phyloP scores from a whole-genome alignment of 1,140 invertebrate genomes.

The Agraylea sexmaculata region DNA sequence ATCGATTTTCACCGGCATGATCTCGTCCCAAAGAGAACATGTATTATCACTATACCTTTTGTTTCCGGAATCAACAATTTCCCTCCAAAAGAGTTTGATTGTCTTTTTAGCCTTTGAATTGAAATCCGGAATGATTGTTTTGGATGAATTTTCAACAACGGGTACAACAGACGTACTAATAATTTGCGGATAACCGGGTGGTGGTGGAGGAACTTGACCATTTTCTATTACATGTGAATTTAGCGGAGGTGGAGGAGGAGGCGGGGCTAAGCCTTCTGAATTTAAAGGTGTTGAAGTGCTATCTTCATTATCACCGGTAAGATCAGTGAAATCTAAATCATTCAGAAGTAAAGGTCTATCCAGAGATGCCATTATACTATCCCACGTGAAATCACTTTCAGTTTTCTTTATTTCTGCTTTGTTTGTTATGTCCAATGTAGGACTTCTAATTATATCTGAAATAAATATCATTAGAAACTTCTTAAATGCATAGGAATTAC shows the following conservation, averaged over 20 bases:
- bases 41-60: constrained; percentile 45
- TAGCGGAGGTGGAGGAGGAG: constrained; percentile 54
- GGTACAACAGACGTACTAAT: neutral
- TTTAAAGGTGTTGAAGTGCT: constrained; percentile 49
- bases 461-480: constrained; percentile 21
- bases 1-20: constrained; percentile 75
- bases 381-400: constrained; percentile 92
- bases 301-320: constrained; percentile 68
- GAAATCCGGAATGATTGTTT: neutral
- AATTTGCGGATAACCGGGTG: constrained; percentile 21
- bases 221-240: constrained; percentile 28
- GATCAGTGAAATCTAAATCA: constrained; percentile 92
- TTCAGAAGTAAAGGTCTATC: constrained; percentile 79
- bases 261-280: constrained; percentile 50
- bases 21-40: constrained; percentile 89
- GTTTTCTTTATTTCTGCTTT: constrained; percentile 65
- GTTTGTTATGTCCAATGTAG: constrained; percentile 45
- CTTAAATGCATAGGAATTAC: neutral
- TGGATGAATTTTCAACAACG: neutral
- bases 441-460: constrained; percentile 53
- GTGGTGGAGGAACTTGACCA: constrained; percentile 31
- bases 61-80: constrained; percentile 75
- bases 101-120: constrained; percentile 67
- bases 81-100: constrained; percentile 99
- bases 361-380: constrained; percentile 71